Base-by-base conservation (phyloP, 2,113 vertebrate genomes). In the Argyrosomus japonicus region DNA sequence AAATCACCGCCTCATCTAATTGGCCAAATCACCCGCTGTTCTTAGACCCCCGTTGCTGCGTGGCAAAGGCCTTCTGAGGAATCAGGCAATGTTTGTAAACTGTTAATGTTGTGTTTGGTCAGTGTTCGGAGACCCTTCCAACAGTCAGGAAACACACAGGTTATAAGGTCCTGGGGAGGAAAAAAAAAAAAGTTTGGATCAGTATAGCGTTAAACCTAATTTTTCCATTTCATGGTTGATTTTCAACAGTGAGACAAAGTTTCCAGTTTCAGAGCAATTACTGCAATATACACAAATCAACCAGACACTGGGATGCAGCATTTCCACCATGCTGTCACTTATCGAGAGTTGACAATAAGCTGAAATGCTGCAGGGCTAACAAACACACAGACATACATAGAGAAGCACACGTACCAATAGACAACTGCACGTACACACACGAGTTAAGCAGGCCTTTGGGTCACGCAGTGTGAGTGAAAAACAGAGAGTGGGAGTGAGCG, bases 1-100 rank as follows among this genome's bases (percentile, higher is more conserved):
- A 93, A 95, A 95, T 95, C 93, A 94, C 92, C 81, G 88, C 89
- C 91, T 93, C 88, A 86, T 95, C 92, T 95, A 96, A 95, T 95
- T 96, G 95, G 93, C 93, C 91, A 88, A 91, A 93, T 94, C 93
- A 79, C 93, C 91, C 73, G 90, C 93, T 94, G 94, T 74, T 93
- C 84, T 69, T 60, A 68, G 88, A 88, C 89, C 91, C 92, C 93
- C 83, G 83, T 83, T 83, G 93, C 82, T 88, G 78, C 81, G 27
- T 84, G 91, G 89, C 89, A 89, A 87, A 93, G 89, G 88, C 88
- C 87, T 93, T 88, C 89, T 82, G 88, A 93, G 91, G 82, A 91
- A 93, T 91, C 81, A 87, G 68, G 86, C 79, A 45, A 83, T 92
- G 88, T 92, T 94, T 92, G 91, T 88, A 93, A 91, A 92, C 90